These are phyloP conservation scores for Aethina tumida DNA, from an alignment of 1,140 invertebrate species.

Conservation along the genomic window DNA sequence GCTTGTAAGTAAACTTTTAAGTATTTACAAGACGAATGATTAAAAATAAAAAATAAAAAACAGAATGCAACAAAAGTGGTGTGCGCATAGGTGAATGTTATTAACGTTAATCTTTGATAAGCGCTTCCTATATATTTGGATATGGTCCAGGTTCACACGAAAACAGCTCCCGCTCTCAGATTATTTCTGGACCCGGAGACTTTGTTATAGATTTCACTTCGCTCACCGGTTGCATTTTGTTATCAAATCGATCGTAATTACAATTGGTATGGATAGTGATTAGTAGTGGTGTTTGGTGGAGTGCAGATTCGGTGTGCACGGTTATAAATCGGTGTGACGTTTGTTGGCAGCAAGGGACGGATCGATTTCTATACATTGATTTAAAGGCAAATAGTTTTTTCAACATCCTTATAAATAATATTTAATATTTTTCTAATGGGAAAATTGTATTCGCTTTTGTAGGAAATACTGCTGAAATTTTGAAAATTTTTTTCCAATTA, in stretches of 20 bases:
- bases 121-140: conserved; percentile 26
- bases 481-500: too few relatives aligned
- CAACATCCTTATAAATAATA: too few relatives aligned
- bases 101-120: conserved; percentile 27
- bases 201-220: conserved; percentile 19
- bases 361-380: conserved; percentile 17
- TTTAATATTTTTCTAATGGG: too few relatives aligned
- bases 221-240: too few relatives aligned
- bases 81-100: conserved; percentile 2
- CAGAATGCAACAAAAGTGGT: too few relatives aligned
- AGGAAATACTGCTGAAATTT: too few relatives aligned
- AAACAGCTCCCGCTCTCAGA: conserved; percentile 23
- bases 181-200: conserved; percentile 31
- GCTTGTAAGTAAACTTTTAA: too few relatives aligned
- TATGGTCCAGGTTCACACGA: conserved; percentile 26
- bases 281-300: not conserved
- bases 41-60: too few relatives aligned
- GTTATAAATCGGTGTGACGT: conserved; percentile 21
- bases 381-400: too few relatives aligned
- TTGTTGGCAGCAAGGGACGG: conserved; percentile 21
- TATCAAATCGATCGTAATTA: conserved; percentile 1
- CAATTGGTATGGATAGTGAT: conserved; percentile 3
- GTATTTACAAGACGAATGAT: too few relatives aligned
- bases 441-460: too few relatives aligned
- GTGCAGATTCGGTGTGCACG: not conserved